phyloP scores from a whole-genome alignment of 2,888 invertebrate genomes.

The Melieria omissa region DNA sequence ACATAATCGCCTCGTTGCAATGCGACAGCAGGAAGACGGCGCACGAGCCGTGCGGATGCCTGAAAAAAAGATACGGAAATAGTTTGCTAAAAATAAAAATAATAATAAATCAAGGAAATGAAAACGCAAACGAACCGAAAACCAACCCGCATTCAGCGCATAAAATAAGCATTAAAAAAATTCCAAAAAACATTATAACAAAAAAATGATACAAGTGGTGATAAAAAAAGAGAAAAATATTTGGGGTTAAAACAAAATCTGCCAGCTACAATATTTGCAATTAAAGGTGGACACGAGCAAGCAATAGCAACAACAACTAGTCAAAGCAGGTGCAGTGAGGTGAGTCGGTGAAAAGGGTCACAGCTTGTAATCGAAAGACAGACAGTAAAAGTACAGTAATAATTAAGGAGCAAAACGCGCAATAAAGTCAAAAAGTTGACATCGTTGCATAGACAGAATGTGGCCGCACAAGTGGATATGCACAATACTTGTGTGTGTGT shows the following conservation, averaged over 20 bases:
- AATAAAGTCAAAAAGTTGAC: too few relatives aligned
- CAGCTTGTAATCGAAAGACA: too few relatives aligned
- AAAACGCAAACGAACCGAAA: not conserved
- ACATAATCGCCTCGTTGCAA: slow-evolving; percentile 80
- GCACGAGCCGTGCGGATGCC: slow-evolving; percentile 81
- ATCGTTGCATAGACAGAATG: too few relatives aligned
- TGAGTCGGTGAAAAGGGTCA: too few relatives aligned
- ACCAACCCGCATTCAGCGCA: not conserved
- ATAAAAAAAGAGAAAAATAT: not conserved
- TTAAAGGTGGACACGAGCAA: too few relatives aligned
- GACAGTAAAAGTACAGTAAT: too few relatives aligned
- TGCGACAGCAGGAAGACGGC: slow-evolving; percentile 80
- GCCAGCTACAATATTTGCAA: too few relatives aligned
- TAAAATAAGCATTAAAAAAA: slow-evolving; percentile 2
- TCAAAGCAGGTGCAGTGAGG: too few relatives aligned
- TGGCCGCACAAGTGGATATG: too few relatives aligned
- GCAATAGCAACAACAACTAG: too few relatives aligned
- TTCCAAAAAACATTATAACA: not conserved
- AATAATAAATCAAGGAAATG: slow-evolving; percentile 19
- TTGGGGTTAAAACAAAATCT: not conserved
- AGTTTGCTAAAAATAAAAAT: slow-evolving; percentile 47
- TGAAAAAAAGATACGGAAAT: slow-evolving; percentile 66
- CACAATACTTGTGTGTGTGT: too few relatives aligned
- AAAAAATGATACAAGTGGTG: slow-evolving; percentile 8
- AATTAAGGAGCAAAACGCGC: too few relatives aligned